phyloP scores from a whole-genome alignment of 2,113 vertebrate genomes.

The Limnothrissa miodon region DNA sequence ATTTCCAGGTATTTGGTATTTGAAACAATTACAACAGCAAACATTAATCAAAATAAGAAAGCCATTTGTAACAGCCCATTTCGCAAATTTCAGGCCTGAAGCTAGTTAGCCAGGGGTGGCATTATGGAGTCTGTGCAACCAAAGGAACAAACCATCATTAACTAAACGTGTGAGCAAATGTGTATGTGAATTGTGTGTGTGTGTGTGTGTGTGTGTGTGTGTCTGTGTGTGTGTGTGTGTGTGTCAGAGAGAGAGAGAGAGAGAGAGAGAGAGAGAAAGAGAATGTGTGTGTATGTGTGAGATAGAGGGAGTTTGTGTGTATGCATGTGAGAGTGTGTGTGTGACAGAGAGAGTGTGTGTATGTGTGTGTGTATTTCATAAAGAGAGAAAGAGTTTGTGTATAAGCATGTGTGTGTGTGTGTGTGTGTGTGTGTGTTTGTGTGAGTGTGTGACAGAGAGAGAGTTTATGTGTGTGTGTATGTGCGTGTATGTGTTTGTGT shows the following conservation, averaged over 20 bases:
- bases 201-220: conserved; percentile 21
- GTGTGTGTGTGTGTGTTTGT: conserved; percentile 16
- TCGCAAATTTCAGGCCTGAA: background rate
- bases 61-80: background rate
- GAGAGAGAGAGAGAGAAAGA: background rate
- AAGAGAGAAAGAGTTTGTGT: too few species aligned
- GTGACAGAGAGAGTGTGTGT: conserved; percentile 1
- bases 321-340: background rate
- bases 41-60: background rate
- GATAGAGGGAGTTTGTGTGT: background rate
- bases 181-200: conserved; percentile 5
- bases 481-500: conserved; percentile 1
- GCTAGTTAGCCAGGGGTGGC: background rate
- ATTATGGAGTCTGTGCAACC: background rate
- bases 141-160: background rate
- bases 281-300: conserved; percentile 18
- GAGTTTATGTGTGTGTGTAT: background rate
- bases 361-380: background rate
- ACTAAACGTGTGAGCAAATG: background rate
- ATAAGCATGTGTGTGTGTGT: conserved; percentile 1
- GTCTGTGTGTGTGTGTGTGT: background rate
- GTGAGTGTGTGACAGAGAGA: background rate
- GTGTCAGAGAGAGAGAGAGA: background rate
- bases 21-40: background rate
- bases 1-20: background rate